phyloP scores from a whole-genome alignment of 2,888 invertebrate genomes.

The Beris morrisii region DNA sequence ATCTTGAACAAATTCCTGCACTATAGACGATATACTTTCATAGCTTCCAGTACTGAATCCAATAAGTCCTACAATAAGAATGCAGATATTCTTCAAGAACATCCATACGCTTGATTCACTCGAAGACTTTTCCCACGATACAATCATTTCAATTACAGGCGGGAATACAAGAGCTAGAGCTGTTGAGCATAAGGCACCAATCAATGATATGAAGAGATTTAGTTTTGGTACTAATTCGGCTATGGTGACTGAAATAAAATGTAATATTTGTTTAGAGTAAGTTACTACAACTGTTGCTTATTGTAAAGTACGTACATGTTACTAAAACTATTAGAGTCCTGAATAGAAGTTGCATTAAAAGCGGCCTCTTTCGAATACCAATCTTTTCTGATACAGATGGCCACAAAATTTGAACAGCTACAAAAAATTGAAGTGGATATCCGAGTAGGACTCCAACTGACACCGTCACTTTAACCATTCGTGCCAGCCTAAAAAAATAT shows the following conservation, averaged over 20 bases:
- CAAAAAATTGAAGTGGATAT: constrained; percentile 94
- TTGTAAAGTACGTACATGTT: constrained; percentile 71
- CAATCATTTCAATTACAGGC: constrained; percentile 80
- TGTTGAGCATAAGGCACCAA: constrained; percentile 88
- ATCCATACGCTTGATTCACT: constrained; percentile 58
- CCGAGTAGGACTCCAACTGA: constrained; percentile 84
- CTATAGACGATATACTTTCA: constrained; percentile 68
- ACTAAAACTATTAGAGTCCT: constrained; percentile 72
- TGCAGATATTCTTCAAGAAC: constrained; percentile 63
- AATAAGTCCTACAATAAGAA: constrained; percentile 68
- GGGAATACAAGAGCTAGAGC: constrained; percentile 86
- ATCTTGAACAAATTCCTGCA: constrained; percentile 44
- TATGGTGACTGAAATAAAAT: constrained; percentile 67
- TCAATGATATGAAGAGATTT: constrained; percentile 84
- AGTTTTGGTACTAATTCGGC: constrained; percentile 86
- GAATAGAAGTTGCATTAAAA: constrained; percentile 69
- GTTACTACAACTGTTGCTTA: constrained; percentile 12
- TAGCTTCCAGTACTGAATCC: constrained; percentile 77
- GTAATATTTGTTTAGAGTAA: constrained; percentile 36
- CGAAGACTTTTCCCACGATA: constrained; percentile 63
- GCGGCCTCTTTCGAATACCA: constrained; percentile 61
- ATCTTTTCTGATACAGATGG: constrained; percentile 64
- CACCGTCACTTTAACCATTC: constrained; percentile 81
- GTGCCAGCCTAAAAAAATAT: constrained; percentile 67
- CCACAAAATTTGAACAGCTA: constrained; percentile 89